These are phyloP conservation scores for Zaprionus capensis DNA, from an alignment of 1,140 invertebrate genomes.

Conservation along the genomic window DNA sequence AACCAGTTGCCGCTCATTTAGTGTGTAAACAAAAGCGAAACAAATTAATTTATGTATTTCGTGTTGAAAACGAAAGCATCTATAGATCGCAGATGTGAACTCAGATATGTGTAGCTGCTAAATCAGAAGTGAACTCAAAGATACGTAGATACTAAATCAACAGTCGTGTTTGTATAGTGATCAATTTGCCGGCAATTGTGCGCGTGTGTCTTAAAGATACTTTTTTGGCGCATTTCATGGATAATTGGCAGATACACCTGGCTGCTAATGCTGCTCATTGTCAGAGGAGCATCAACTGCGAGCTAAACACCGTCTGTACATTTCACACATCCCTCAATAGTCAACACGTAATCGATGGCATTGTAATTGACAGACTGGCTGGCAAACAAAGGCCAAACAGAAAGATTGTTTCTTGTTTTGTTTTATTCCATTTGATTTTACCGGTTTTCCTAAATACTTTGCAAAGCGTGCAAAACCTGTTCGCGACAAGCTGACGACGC, in stretches of 20 bases:
- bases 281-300: too few species aligned
- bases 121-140: background rate
- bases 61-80: slow-evolving; percentile 24
- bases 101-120: background rate
- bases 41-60: slow-evolving; percentile 10
- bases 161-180: background rate
- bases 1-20: background rate
- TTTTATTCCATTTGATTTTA: slow-evolving; percentile 29
- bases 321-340: background rate
- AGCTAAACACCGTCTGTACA: background rate
- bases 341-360: slow-evolving; percentile 26
- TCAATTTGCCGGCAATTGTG: slow-evolving; percentile 3
- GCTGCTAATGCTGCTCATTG: background rate
- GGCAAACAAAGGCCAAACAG: slow-evolving; percentile 9
- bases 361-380: slow-evolving; percentile 18
- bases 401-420: slow-evolving; percentile 12
- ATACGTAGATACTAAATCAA: background rate
- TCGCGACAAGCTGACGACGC: background rate
- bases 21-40: slow-evolving; percentile 24
- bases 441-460: slow-evolving; percentile 40
- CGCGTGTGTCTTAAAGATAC: slow-evolving; percentile 4
- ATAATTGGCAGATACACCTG: background rate
- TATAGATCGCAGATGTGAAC: background rate
- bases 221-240: background rate
- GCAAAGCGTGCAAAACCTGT: slow-evolving; percentile 40